These are phyloP conservation scores for Magallana nippona DNA, from an alignment of 2,888 invertebrate genomes.

Conservation along the genomic window DNA sequence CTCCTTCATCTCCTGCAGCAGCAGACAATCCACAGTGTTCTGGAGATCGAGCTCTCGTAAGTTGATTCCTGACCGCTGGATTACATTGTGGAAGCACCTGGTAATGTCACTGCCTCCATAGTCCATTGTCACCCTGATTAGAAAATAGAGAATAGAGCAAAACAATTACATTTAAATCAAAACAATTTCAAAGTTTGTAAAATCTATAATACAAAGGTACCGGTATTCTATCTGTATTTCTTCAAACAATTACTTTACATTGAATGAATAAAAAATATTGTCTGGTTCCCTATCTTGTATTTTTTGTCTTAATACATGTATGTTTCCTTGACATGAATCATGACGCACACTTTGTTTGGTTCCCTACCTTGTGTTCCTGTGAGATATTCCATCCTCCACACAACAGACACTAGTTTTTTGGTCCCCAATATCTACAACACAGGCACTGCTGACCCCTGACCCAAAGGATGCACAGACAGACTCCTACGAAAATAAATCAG, in stretches of 20 bases:
- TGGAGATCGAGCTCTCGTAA: constrained; percentile 84
- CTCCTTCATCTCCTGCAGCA: constrained; percentile 92
- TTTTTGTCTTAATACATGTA: background rate
- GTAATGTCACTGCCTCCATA: constrained; percentile 96
- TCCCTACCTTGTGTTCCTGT: constrained; percentile 87
- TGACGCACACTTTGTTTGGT: background rate
- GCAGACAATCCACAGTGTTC: constrained; percentile 87
- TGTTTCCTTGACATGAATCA: background rate
- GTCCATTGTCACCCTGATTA: constrained; percentile 83
- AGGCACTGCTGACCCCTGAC: constrained; percentile 91
- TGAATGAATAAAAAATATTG: constrained; percentile 77
- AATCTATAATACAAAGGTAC: too few species aligned
- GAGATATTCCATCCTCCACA: constrained; percentile 97
- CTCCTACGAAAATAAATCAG: constrained; percentile 82
- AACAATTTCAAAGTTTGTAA: too few species aligned
- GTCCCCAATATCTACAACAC: constrained; percentile 93
- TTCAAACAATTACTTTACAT: too few species aligned
- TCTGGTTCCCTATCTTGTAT: constrained; percentile 85
- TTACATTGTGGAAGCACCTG: constrained; percentile 91
- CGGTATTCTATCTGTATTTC: too few species aligned
- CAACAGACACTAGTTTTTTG: constrained; percentile 97
- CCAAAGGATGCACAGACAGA: constrained; percentile 93
- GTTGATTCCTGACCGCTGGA: constrained; percentile 92
- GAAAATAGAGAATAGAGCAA: background rate
- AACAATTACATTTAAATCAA: background rate